Base-by-base conservation (phyloP, 2,888 invertebrate species). In the Hemistola chrysoprasaria region DNA sequence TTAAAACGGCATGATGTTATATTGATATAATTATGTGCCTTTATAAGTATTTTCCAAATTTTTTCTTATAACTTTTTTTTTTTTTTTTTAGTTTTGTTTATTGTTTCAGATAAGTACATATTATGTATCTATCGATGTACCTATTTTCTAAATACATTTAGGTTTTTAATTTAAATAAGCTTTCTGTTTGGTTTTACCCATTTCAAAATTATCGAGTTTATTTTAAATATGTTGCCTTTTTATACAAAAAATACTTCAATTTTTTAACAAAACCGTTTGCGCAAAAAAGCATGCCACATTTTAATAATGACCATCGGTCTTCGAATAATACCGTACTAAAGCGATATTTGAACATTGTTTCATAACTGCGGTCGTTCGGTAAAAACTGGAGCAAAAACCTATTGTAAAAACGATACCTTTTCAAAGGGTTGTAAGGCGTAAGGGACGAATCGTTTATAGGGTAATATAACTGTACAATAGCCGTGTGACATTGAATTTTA, bases 301-400 rank as follows among this genome's bases (percentile, higher is more conserved):
- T 52, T 55, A 45, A 8, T 53, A 52, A 56, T 42, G 42, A 42
- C 38, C 34, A 34, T 41, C 53, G 48, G 45, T 53, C 38, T 41
- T 32, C 22, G 31, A 50, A 45, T 8, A 26, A 31, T 33, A 32
- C 23, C 4, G 5, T 29, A 24, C 29, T 44, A 40, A 69, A 78
- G 68, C 78, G 67, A 65, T 66, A 57, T 64, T 59, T 53, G 33
- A 61, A 70, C 70, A 63, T 76, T 86, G 83, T 87, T 84, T 71
- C 57, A 59, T 67, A 69, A 78, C 75, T 85, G 87, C 63, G 87
- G 87, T 85, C 55, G 22, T 25, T 8, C 3, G 29, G 29, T 35
- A 49, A 85, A 57, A 87, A 86, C 52, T 81, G 56, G 79, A 81
- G 84, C 81, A 86, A 84, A 84, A 86, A 82, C 61, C 22, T 56